A percentile compares a stretch with the other conserved stretches of the same genome.
phyloP scores from a whole-genome alignment of 2,888 invertebrate species.

The Tillus elongatus region DNA sequence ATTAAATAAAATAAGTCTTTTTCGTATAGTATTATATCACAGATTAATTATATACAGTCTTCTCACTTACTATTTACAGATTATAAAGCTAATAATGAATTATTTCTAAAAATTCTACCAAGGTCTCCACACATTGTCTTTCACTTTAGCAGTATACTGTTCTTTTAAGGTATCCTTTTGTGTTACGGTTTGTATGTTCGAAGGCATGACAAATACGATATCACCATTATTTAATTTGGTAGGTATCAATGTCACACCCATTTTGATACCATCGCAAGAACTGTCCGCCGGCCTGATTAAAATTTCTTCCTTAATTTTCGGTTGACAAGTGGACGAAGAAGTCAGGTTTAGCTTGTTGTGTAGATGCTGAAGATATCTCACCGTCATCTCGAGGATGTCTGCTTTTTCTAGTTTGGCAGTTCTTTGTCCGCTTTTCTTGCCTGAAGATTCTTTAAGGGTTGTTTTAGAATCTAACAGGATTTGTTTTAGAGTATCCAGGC shows the following conservation, averaged over 20 bases:
- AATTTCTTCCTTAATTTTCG: conserved; percentile 19
- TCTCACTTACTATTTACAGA: too few relatives aligned
- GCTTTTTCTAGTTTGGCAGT: conserved; percentile 57
- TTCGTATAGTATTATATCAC: too few relatives aligned
- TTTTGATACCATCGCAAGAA: conserved; percentile 25
- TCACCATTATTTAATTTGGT: conserved; percentile 39
- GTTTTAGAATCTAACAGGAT: conserved; percentile 43
- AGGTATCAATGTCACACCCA: conserved; percentile 35
- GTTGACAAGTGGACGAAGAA: conserved; percentile 7
- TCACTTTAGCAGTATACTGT: conserved; percentile 15
- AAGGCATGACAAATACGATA: conserved; percentile 39
- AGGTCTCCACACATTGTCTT: conserved; percentile 37
- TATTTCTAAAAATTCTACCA: conserved; percentile 26
- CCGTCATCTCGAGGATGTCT: conserved; percentile 56
- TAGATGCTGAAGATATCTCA: conserved; percentile 48
- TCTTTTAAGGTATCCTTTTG: conserved; percentile 10
- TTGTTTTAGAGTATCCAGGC: conserved; percentile 45
- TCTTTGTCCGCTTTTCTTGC: conserved; percentile 31
- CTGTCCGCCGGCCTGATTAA: conserved; percentile 27
- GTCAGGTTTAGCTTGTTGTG: conserved; percentile 34
- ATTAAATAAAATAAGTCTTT: too few relatives aligned
- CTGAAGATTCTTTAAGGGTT: conserved; percentile 29
- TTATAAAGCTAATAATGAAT: background rate
- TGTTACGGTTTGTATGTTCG: too few relatives aligned
- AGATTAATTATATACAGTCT: too few relatives aligned